These are phyloP conservation scores for Antrozous pallidus DNA, from an alignment of 2,797 vertebrate species.

Conservation along the genomic window DNA sequence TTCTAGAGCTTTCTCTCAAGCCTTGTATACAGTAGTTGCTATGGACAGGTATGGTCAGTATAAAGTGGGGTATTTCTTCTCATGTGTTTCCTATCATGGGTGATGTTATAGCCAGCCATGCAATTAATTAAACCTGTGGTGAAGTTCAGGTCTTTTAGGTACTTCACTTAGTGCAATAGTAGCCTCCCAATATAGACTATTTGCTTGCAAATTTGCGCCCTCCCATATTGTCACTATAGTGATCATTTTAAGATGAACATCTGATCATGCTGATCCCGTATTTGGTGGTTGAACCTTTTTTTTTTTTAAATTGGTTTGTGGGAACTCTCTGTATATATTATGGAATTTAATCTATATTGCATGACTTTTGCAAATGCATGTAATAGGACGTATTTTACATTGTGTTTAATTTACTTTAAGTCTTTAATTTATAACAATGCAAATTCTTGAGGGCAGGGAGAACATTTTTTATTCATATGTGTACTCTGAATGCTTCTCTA, in stretches of 20 bases:
- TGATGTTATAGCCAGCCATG: neutral
- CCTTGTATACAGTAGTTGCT: neutral
- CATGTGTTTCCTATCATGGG: neutral
- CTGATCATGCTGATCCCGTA: neutral
- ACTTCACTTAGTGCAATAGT: neutral
- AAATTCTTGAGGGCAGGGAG: neutral
- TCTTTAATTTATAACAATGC: neutral
- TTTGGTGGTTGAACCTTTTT: neutral
- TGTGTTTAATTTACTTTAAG: conserved; percentile 6
- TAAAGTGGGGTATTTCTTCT: neutral
- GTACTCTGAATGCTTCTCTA: neutral
- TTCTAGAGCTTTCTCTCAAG: neutral
- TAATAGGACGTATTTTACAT: neutral
- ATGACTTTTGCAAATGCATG: conserved; percentile 25
- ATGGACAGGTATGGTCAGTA: neutral
- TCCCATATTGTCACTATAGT: neutral
- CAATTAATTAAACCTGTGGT: neutral
- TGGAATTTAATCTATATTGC: neutral
- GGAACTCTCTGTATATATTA: neutral
- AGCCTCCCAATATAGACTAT: neutral
- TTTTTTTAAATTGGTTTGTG: neutral
- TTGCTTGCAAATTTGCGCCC: neutral
- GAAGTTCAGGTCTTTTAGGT: neutral
- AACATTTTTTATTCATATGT: neutral
- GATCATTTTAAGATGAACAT: neutral